Conservation (phyloP, 2,797 vertebrate species). For the Chelon labrosus region DNA sequence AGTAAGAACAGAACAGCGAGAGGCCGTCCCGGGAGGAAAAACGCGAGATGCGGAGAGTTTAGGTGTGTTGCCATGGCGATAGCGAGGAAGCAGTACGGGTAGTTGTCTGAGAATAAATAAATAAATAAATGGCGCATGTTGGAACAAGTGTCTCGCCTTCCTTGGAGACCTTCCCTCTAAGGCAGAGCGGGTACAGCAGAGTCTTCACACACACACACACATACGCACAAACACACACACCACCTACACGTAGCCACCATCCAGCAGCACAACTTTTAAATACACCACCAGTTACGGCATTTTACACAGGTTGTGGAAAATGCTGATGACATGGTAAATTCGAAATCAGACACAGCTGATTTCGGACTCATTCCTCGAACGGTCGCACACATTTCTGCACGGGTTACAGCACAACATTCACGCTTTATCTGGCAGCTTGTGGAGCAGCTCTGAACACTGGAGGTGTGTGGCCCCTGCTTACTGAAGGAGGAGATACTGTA, state of each 20-base stretch:
- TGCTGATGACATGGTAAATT: slow-evolving; percentile 16
- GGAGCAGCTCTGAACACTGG: slow-evolving; percentile 14
- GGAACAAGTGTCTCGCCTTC: slow-evolving; percentile 30
- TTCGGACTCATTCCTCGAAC: slow-evolving; percentile 9
- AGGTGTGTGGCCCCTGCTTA: slow-evolving; percentile 8
- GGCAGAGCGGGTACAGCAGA: slow-evolving; percentile 57
- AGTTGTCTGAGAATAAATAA: slow-evolving; percentile 71
- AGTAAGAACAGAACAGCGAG: slow-evolving; percentile 19
- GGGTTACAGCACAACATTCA: slow-evolving; percentile 11
- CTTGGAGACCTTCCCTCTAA: slow-evolving; percentile 36
- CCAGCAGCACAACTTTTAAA: not conserved
- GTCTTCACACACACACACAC: slow-evolving; percentile 20
- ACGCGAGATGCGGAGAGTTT: slow-evolving; percentile 28
- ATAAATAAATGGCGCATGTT: slow-evolving; percentile 63
- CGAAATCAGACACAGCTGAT: slow-evolving; percentile 18
- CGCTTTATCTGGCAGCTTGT: slow-evolving; percentile 17
- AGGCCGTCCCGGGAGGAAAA: slow-evolving; percentile 27
- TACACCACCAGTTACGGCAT: slow-evolving; percentile 20
- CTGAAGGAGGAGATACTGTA: slow-evolving; percentile 9
- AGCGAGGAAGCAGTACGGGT: slow-evolving; percentile 9
- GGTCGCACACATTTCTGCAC: slow-evolving; percentile 10
- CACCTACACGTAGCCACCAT: slow-evolving; percentile 16
- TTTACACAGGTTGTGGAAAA: slow-evolving; percentile 1
- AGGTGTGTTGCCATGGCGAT: slow-evolving; percentile 62
- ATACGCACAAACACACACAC: slow-evolving; percentile 20